Base-by-base conservation (phyloP, 2,888 invertebrate species). In the Melanophora roralis region DNA sequence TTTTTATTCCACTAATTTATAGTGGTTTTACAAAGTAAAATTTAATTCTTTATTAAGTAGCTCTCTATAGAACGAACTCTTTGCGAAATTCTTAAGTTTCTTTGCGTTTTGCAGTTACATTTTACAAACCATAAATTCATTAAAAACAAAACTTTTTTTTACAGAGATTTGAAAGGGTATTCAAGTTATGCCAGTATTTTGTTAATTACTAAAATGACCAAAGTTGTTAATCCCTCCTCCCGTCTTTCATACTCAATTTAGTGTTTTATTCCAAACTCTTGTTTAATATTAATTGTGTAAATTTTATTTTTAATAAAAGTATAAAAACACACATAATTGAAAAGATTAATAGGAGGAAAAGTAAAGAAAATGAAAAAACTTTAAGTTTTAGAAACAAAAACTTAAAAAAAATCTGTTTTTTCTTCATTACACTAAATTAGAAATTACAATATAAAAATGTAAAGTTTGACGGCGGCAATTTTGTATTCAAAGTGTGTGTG, bases 81-180 rank as follows among this genome's bases (percentile, higher is more conserved):
- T 4, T 8, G 9, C 14, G 5, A 1, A 2, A 11, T 9, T 16
- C 23, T 23, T 5, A 1, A 21, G 19, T 40, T 59, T 40, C n/a
- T 36, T 59, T 59, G 19, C 19, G 67, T 49, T 59, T 67, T 27
- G 59, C 43, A 74, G 67, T 67, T 67, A 43, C 49, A 45, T 67
- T 67, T 67, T 45, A 60, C 67, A 49, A 75, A 51, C 67, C 59
- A 67, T 60, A 59, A 67, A 67, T 43, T 75, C 49, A 74, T 74
- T 51, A 73, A 64, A 27, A 47, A 64, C 38, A 59, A 34, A 51
- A 49, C 40, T 64, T 45, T 73, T 45, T 64, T 38, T 45, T 12
- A 9, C 7, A 64, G 27, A 55, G 1, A 65, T 36, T 14, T 71
- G 40, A 49, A 49, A 51, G 59, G 34, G 49, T 65, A 32, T 49